Base-by-base conservation (phyloP, 1,140 invertebrate genomes). In the Zaprionus kolodkinae region DNA sequence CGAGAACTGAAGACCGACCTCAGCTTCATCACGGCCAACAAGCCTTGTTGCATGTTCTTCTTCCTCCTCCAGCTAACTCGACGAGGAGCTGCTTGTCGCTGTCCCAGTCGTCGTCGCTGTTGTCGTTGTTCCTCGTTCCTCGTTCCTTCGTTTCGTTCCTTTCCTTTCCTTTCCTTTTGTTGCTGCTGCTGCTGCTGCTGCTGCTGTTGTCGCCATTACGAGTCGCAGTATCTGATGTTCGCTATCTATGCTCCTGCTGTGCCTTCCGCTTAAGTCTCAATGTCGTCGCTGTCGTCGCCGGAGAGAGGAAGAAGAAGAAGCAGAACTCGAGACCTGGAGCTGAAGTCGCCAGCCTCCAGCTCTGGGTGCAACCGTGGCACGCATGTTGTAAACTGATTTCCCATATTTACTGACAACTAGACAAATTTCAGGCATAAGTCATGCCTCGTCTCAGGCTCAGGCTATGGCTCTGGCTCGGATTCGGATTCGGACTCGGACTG, bases 321-420 rank as follows among this genome's bases (percentile, higher is more conserved):
- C 15, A 38, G 36, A 33, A 11, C 40, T 17, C 3, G 27, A 50
- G 36, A 40, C 62, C 35, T 55, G 33, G 62, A 15, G 38, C 17
- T 21, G 13, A n/a, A 27, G 40, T 36, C 30, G 30, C 25, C 43
- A 17, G 15, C 43, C 56, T 67, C 40, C 59, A 43, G 48, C 70
- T 61, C 45, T 52, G 30, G 67, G 45, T 68, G 76, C 76, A 78
- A 81, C 79, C 60, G 78, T 81, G 66, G 80, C 84, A 88, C 84
- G 84, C 84, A 89, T 83, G 81, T 89, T 89, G 75, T 88, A 89
- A 89, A 89, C 85, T 91, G 87, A 92, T 92, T 92, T 92, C 91
- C 91, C 91, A 92, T 92, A 92, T 92, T 92, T 92, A 92, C 91
- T 92, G 91, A 92, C 91, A 92, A 91, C 91, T 92, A 91, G 91